A percentile compares a stretch with the other conserved stretches of the same genome.
Conservation (phyloP, 1,140 invertebrate species). For the Lordiphosa stackelbergi region DNA sequence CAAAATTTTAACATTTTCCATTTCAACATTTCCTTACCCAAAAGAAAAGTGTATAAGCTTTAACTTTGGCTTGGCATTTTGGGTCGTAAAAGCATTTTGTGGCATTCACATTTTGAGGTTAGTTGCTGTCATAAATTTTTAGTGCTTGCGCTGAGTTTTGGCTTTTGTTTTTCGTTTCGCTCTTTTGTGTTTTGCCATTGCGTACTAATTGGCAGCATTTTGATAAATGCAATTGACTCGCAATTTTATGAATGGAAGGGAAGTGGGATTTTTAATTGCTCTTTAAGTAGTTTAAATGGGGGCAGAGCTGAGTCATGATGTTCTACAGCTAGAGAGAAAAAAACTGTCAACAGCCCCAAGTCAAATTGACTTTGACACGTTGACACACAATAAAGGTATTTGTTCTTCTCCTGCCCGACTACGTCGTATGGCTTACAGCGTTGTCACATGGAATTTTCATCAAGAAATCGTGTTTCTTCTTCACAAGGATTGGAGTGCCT, state of each 20-base stretch:
- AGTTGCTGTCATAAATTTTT: constrained; percentile 75
- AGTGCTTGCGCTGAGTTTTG: constrained; percentile 33
- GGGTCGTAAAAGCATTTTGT: constrained; percentile 49
- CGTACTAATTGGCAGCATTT: constrained; percentile 66
- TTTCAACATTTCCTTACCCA: no score
- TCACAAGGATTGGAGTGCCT: constrained; percentile 42
- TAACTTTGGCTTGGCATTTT: constrained; percentile 51
- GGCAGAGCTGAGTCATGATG: constrained; percentile 33
- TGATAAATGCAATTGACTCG: constrained; percentile 66
- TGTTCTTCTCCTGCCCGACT: constrained; percentile 24
- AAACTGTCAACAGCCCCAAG: constrained; percentile 54
- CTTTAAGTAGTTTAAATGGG: constrained; percentile 65
- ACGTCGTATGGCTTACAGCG: constrained; percentile 59
- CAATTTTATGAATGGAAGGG: constrained; percentile 22
- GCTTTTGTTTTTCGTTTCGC: constrained; percentile 39
- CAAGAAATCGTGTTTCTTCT: constrained; percentile 37
- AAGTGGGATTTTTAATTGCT: constrained; percentile 50
- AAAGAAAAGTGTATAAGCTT: constrained; percentile 4
- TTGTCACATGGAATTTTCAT: constrained; percentile 70
- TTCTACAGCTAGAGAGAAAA: constrained; percentile 2
- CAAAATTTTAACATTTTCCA: no score
- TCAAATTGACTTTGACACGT: constrained; percentile 73
- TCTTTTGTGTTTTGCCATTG: constrained; percentile 32
- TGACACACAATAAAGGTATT: constrained; percentile 73
- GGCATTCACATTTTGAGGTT: constrained; percentile 63